Evolutionary conservation across 2,113 vertebrate genomes (phyloP).

Genomic region (Camelus bactrianus): DNA sequence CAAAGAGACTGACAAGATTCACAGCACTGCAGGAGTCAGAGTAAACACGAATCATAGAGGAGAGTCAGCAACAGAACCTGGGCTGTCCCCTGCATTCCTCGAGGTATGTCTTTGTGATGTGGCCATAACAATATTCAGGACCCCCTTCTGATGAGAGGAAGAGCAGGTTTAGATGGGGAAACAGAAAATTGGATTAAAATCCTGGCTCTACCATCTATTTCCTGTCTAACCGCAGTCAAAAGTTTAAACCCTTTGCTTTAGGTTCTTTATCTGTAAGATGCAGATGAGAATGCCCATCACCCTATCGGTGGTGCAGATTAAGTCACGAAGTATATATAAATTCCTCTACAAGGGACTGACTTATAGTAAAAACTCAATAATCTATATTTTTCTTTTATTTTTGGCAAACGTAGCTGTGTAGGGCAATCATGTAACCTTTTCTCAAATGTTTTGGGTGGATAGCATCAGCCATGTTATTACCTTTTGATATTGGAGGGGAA

Average conservation of each 20-base stretch:
- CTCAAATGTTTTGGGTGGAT: not conserved
- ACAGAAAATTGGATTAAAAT: not conserved
- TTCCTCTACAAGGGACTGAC: not conserved
- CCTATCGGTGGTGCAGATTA: not conserved
- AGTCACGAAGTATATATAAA: not conserved
- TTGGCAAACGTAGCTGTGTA: not conserved
- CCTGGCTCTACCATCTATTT: not conserved
- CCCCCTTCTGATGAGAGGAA: not conserved
- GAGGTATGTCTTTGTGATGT: not conserved
- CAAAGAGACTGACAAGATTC: not conserved
- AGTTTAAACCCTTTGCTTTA: not conserved
- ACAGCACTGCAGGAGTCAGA: not conserved
- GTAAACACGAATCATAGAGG: not conserved
- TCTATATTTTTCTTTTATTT: not conserved
- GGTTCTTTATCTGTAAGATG: not conserved
- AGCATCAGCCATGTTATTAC: not conserved
- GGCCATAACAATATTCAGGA: not conserved
- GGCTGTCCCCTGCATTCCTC: not conserved
- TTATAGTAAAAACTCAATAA: not conserved
- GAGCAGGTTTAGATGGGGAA: not conserved
- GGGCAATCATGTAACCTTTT: not conserved
- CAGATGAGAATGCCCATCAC: not conserved
- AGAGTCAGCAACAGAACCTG: not conserved
- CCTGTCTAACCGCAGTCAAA: not conserved
- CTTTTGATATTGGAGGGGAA: constrained; percentile 6